Percentiles rank a stretch among this genome's conserved stretches.
phyloP scores from a whole-genome alignment of 1,140 invertebrate genomes.

The Colletes latitarsis region DNA sequence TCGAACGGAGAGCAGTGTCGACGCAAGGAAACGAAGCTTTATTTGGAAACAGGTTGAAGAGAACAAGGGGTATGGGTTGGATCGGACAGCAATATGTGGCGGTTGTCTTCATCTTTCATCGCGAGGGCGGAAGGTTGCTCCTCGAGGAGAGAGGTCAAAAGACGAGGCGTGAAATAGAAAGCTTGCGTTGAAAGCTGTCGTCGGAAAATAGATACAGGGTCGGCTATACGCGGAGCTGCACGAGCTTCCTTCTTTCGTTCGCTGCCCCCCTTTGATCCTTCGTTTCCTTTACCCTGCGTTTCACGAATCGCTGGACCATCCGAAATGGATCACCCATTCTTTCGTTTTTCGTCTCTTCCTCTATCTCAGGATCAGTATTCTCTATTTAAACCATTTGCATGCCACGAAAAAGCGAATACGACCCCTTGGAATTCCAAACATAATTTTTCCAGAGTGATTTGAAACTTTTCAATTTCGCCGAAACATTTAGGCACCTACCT shows the following conservation, averaged over 20 bases:
- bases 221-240: slow-evolving; percentile 24
- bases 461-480: too few relatives aligned
- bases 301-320: too few relatives aligned
- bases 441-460: too few relatives aligned
- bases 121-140: slow-evolving; percentile 11
- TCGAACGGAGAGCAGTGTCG: slow-evolving; percentile 13
- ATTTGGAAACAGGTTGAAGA: not conserved
- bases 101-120: slow-evolving; percentile 64
- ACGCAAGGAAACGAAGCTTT: slow-evolving; percentile 40
- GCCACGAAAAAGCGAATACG: too few relatives aligned
- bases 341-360: not conserved
- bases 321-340: too few relatives aligned
- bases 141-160: slow-evolving; percentile 10
- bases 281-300: not conserved
- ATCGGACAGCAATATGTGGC: slow-evolving; percentile 52
- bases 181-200: slow-evolving; percentile 49
- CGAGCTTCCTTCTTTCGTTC: slow-evolving; percentile 12
- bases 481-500: too few relatives aligned
- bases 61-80: not conserved
- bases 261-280: slow-evolving; percentile 7
- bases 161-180: slow-evolving; percentile 45
- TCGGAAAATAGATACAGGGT: slow-evolving; percentile 52
- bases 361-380: too few relatives aligned
- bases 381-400: too few relatives aligned
- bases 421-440: too few relatives aligned